Evolutionary conservation across 2,888 invertebrate genomes (phyloP).

Genomic region (Chaetoderma sp.): DNA sequence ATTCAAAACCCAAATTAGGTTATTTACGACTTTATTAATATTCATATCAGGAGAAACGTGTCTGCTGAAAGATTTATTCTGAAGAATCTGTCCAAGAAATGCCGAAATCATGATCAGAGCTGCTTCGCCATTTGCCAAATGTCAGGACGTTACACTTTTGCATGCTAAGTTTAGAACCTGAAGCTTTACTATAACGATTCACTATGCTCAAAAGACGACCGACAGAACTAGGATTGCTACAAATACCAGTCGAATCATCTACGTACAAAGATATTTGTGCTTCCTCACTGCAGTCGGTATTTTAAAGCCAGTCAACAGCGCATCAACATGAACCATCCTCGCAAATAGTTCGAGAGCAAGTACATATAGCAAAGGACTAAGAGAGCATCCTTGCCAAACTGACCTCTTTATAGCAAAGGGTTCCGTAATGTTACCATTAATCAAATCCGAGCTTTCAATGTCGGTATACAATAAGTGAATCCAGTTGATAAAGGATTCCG

Average conservation of each 20-base stretch:
- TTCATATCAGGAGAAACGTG: no score
- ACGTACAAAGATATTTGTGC: slow-evolving; percentile 18
- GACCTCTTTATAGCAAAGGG: slow-evolving; percentile 4
- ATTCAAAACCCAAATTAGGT: no score
- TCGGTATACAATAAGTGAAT: slow-evolving; percentile 38
- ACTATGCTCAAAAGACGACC: background rate
- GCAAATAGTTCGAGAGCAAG: slow-evolving; percentile 12
- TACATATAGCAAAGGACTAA: slow-evolving; percentile 12
- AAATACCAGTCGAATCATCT: slow-evolving; percentile 18
- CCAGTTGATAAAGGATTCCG: slow-evolving; percentile 33
- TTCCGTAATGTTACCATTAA: slow-evolving; percentile 10
- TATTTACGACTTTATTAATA: no score
- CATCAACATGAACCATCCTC: background rate
- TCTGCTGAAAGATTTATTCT: no score
- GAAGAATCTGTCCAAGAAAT: slow-evolving; percentile 21
- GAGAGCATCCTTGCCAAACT: slow-evolving; percentile 18
- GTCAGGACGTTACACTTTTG: slow-evolving; percentile 33
- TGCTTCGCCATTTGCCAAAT: slow-evolving; percentile 35
- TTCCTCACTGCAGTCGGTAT: slow-evolving; percentile 5
- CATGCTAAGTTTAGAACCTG: slow-evolving; percentile 32
- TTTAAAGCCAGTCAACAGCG: slow-evolving; percentile 20
- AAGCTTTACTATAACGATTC: slow-evolving; percentile 9
- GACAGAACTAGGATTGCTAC: slow-evolving; percentile 12
- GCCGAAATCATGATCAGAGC: slow-evolving; percentile 38
- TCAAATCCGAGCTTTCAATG: background rate